Base-by-base conservation (phyloP, 2,797 vertebrate species). In the Tokudaia tokunoshimensis region DNA sequence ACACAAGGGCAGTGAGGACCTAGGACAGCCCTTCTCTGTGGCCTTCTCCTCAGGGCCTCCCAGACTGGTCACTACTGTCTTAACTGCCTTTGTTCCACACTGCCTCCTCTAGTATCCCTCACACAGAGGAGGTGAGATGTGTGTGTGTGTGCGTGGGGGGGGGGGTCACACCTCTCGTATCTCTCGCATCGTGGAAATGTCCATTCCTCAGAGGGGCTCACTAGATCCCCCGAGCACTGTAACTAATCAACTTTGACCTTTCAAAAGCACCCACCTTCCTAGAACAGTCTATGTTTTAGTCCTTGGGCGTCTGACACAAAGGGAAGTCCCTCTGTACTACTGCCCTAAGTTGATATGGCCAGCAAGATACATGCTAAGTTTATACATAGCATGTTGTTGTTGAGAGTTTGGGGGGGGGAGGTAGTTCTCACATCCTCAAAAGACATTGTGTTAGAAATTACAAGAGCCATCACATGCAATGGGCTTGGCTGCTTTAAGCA, bases 261-360 rank as follows among this genome's bases (percentile, higher is more conserved):
- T 17, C 63, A 47, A 96, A 92, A 61, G 37, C 17, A 37, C 63
- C 2, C 4, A 52, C 19, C 13, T 1, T 55, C n/a, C n/a, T 12
- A 24, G 26, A 79, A 44, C 4, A 24, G n/a, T 70, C 47, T 72
- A 20, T n/a, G 4, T 94, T 26, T 74, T 41, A 92, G 76, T 4
- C 31, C 37, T 34, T 0, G 14, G 31, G 2, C 63, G 5, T 24
- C 72, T 24, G 70, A 41, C 11, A 1, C n/a, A 34, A 0, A 70
- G n/a, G n/a, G 17, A 11, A 34, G 11, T 15, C 24, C 41, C n/a
- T 10, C 14, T 7, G 29, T 0, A n/a, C 41, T 0, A 3, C 3
- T 31, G 47, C 24, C 83, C 55, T 81, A 72, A 87, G 63, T 79
- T 91, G 22, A 3, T 9, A 14, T 31, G 24, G 7, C 5, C 2